Base-by-base conservation (phyloP, 2,797 vertebrate genomes). In the Neostethus bicornis region DNA sequence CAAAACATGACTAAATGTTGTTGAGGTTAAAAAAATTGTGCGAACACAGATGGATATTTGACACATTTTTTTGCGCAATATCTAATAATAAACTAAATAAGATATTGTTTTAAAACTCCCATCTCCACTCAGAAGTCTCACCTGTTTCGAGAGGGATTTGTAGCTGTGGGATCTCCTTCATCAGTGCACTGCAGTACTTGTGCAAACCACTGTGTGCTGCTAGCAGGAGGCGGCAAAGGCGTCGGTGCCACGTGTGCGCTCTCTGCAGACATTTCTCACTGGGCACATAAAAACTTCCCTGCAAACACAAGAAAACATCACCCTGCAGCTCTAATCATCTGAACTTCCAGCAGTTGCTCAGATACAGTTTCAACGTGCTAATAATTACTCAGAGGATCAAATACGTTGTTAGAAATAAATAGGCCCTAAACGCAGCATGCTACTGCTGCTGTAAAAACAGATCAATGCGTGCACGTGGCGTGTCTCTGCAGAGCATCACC, bases 201-300 rank as follows among this genome's bases (percentile, higher is more conserved):
- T 90, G 90, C 25, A 99, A 94, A 34, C 94, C 95, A 51, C 74
- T 83, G 80, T 93, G 86, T 4, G 95, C 94, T 1, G 86, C 92
- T 72, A 98, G 69, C 75, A 99, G 93, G 73, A 98, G 91, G 76
- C 92, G 89, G 77, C 96, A 98, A 66, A 99, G 93, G 11, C 91
- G 91, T 17, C 93, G 90, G 79, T 99, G 96, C 96, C 95, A 96
- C 74, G 91, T 92, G 34, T 96, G 92, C 3, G 96, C 97, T 7
- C 91, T 93, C 64, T 96, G 96, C 77, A 97, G 89, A 85, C 96
- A 95, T 83, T 93, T 93, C 82, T 97, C 97, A 3, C 96, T 95
- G 42, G 95, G 92, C 52, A 92, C 90, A 8, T 97, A 96, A 90
- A 96, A 96, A 80, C 93, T 95, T 7, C 95, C 96, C 96, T 98